These are phyloP conservation scores for Phalacrocorax carbo DNA, from an alignment of 2,113 vertebrate species.

Conservation along the genomic window DNA sequence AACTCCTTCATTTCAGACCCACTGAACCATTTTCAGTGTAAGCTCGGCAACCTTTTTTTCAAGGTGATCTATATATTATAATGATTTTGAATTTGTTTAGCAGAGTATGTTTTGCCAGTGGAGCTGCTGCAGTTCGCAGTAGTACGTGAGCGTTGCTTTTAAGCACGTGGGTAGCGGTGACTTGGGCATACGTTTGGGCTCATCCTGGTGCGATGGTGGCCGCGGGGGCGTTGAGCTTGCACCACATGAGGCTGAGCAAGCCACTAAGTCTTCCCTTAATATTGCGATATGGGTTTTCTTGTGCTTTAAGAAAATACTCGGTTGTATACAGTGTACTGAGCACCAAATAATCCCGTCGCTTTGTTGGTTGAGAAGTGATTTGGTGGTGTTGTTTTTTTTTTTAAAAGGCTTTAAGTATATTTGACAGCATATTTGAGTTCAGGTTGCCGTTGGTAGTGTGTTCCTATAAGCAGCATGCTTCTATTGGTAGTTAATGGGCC, in stretches of 20 bases:
- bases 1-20: background rate
- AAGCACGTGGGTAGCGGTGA: background rate
- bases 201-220: background rate
- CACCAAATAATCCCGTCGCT: background rate
- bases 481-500: background rate
- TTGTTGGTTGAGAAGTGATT: background rate
- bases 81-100: background rate
- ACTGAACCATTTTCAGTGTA: fast-evolving
- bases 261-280: background rate
- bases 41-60: background rate
- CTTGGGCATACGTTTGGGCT: fast-evolving
- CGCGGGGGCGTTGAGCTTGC: background rate
- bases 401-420: background rate
- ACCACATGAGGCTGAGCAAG: background rate
- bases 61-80: no score
- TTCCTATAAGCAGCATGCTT: background rate
- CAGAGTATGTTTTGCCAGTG: fast-evolving
- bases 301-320: background rate
- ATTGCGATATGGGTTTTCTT: fast-evolving
- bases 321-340: no score
- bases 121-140: fast-evolving
- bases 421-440: background rate
- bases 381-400: background rate
- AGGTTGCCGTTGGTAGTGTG: background rate
- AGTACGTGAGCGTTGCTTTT: fast-evolving